Percentiles rank a stretch among this genome's conserved stretches.
Evolutionary conservation across 2,888 invertebrate species (phyloP).

Genomic region (Caradrina kadenii): DNA sequence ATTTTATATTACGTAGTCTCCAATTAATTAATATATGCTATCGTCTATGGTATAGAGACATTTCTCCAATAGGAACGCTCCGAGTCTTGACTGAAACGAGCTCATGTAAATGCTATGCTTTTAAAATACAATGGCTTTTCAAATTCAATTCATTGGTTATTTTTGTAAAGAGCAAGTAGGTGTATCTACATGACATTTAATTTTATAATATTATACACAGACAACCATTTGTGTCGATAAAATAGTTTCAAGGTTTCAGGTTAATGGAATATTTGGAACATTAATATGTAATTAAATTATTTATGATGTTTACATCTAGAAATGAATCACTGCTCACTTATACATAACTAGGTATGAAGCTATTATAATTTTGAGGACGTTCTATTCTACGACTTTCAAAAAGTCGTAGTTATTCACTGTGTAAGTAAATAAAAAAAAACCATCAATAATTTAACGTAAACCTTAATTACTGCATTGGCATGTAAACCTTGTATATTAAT

Average conservation of each 20-base stretch:
- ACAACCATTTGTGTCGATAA: not conserved
- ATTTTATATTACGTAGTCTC: no score
- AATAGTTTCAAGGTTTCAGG: not conserved
- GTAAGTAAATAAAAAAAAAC: not conserved
- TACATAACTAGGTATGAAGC: no score
- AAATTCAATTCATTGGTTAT: conserved; percentile 19
- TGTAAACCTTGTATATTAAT: conserved; percentile 30
- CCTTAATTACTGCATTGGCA: conserved; percentile 1
- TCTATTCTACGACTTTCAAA: no score
- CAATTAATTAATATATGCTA: no score
- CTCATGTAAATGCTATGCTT: no score
- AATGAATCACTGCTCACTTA: not conserved
- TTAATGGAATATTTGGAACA: not conserved
- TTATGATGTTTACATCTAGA: not conserved
- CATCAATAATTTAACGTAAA: not conserved
- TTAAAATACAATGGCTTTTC: no score
- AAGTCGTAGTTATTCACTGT: not conserved
- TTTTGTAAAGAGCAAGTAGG: conserved; percentile 20
- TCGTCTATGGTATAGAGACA: no score
- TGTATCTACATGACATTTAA: not conserved
- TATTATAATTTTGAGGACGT: no score
- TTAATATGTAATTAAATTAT: not conserved
- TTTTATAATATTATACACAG: not conserved
- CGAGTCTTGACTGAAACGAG: no score
- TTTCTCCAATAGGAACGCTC: no score